Evolutionary conservation across 2,888 invertebrate genomes (phyloP), one percentile per base, ranked within the genome.

Genomic region (Agriopis aurantiaria): DNA sequence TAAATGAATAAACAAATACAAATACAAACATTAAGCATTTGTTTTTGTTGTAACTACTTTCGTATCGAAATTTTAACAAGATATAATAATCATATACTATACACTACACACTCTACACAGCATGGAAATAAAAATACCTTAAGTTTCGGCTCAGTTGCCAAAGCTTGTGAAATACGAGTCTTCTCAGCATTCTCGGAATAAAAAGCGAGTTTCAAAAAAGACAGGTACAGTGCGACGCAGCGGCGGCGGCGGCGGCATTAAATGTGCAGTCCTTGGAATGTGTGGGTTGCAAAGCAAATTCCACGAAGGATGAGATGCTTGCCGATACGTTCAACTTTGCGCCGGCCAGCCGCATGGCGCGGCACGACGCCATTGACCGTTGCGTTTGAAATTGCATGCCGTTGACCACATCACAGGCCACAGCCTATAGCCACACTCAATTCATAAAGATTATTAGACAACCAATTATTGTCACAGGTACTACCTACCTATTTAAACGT

Each of bases 241-340:
- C 71, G 65, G 71, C 69, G 70, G 62, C 52, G 71, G 81, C 76
- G 75, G 75, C 79, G 76, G 77, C 53, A 68, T 60, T 60, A 59
- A 71, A 82, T 77, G 81, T 86, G 82, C 82, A 84, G 80, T 83
- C 80, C 76, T 79, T 82, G 83, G 82, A 82, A 82, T 87, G 89
- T 89, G 90, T 90, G 91, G 85, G 91, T n/a, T 90, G 89, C 87
- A 85, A 92, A 91, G 89, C 87, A 85, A 92, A 91, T 92, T 92
- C 92, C 88, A 84, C 86, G 92, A 92, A 92, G 91, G 91, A 88
- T 86, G 85, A 85, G 86, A 86, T 87, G 87, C 86, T 83, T 82
- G 85, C 84, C 84, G 84, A 87, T 88, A 84, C 87, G 82, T 88
- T 89, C 87, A 89, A 88, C 88, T 87, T 84, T 75, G 80, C 80